These are phyloP conservation scores for Sinhomidia bicolor DNA, from an alignment of 2,888 invertebrate species.

Conservation along the genomic window DNA sequence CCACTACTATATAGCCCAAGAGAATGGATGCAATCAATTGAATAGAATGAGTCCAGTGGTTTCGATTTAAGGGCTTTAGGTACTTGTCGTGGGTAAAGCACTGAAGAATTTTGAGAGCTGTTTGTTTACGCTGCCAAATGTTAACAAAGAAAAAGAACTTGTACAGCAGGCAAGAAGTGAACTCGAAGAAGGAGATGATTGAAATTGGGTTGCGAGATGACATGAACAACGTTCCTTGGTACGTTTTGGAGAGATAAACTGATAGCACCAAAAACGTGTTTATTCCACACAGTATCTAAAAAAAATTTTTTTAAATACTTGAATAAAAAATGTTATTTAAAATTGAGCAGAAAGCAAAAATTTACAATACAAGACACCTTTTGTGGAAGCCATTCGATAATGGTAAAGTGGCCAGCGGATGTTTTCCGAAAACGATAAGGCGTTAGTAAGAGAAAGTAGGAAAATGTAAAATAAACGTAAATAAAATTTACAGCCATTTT, in stretches of 20 bases:
- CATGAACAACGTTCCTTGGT: background rate
- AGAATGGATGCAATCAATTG: background rate
- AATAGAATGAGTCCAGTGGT: background rate
- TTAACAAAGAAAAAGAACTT: background rate
- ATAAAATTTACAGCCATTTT: slow-evolving; percentile 21
- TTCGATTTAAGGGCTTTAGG: background rate
- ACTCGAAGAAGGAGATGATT: slow-evolving; percentile 18
- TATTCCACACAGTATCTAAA: slow-evolving; percentile 33
- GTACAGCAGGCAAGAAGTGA: background rate
- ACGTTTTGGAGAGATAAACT: background rate
- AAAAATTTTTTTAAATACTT: background rate
- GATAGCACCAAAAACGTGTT: background rate
- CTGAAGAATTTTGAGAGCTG: background rate
- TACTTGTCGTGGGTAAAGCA: background rate
- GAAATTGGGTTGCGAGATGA: background rate
- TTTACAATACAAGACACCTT: slow-evolving; percentile 5
- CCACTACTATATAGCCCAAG: background rate
- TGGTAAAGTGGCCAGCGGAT: background rate
- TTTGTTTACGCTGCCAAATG: background rate
- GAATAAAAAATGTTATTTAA: background rate
- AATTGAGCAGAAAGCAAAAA: background rate
- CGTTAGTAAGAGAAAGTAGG: slow-evolving; percentile 41
- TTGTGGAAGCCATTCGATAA: slow-evolving; percentile 37
- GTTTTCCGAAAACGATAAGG: slow-evolving; percentile 33
- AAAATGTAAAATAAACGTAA: slow-evolving; percentile 38